Evolutionary conservation across 2,113 vertebrate species (phyloP).

Genomic region (Sphyrna mokarran): DNA sequence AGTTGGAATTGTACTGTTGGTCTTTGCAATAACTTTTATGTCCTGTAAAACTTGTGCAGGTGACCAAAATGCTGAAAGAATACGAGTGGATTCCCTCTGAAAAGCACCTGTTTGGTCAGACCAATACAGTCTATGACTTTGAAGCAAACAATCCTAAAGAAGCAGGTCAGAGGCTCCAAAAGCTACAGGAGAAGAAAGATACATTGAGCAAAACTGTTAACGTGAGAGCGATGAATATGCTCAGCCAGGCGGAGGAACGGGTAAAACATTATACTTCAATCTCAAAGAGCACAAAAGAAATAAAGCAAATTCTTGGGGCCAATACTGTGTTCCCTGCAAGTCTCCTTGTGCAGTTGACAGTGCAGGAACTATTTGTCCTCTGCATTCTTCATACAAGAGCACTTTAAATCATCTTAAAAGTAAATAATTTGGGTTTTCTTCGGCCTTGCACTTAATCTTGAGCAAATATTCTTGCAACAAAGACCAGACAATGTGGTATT

Average conservation of each 20-base stretch:
- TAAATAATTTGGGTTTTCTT: background rate
- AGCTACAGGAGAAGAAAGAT: slow-evolving; percentile 68
- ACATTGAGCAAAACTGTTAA: slow-evolving; percentile 76
- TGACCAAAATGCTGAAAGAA: slow-evolving; percentile 77
- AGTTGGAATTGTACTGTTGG: background rate
- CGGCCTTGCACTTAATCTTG: background rate
- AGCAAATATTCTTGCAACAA: background rate
- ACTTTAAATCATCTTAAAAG: background rate
- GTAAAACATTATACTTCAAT: slow-evolving; percentile 50
- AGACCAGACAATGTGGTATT: background rate
- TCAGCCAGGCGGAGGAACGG: slow-evolving; percentile 80
- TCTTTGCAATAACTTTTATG: background rate
- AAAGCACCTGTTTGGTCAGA: slow-evolving; percentile 77
- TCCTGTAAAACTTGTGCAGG: slow-evolving; percentile 52
- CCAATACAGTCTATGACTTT: slow-evolving; percentile 83
- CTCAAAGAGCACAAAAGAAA: background rate
- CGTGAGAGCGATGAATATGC: slow-evolving; percentile 73
- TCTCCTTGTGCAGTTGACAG: background rate
- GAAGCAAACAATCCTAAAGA: slow-evolving; percentile 70
- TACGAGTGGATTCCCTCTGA: slow-evolving; percentile 86
- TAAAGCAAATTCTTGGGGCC: background rate
- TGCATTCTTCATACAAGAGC: background rate
- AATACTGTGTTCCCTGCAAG: background rate
- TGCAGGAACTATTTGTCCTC: background rate
- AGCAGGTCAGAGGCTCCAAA: slow-evolving; percentile 70